Base-by-base conservation (phyloP, 1,140 invertebrate genomes). In the Drosophila willistoni region DNA sequence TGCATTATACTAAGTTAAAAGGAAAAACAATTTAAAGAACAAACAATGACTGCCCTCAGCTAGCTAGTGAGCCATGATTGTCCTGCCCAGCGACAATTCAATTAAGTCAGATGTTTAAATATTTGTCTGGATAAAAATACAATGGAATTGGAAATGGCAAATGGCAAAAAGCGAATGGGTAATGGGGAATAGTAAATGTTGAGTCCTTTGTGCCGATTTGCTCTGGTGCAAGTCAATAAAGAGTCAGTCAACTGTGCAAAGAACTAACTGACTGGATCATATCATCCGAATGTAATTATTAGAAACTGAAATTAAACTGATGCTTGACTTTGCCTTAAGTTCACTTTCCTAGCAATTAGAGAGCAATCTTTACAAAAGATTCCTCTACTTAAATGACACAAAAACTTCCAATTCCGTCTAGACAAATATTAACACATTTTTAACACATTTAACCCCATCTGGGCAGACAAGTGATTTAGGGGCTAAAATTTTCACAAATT, bases 241-340 rank as follows among this genome's bases (percentile, higher is more conserved):
- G 6, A 68, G 79, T 54, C 79, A 68, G 68, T 54, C 65, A 81
- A 80, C 78, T 79, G 71, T 75, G 71, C 25, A 39, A 60, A 57
- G 70, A 63, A 36, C 67, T 36, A 22, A 33, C 59, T 22, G 47
- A 42, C 57, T 36, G 64, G 61, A 36, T 34, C 14, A 17, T 59
- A 44, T 55, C 19, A 51, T 22, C 17, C 54, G 59, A 63, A 67
- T 59, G 64, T 33, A 56, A 70, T 81, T 56, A 70, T 81, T 79
- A 44, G 71, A 69, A 72, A 69, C 51, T 47, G 25, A 17, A 72
- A 60, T 78, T 61, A 39, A 68, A 73, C 42, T 79, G 61, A 33
- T 44, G 29, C 61, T 47, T 29, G 29, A 33, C 42, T 47, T 14
- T 17, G 25, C 17, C n/a, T 44, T 44, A 39, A 14, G 13, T 22